Evolutionary conservation across 2,888 invertebrate genomes (phyloP).

Genomic region (Cryptophagus acutangulus): DNA sequence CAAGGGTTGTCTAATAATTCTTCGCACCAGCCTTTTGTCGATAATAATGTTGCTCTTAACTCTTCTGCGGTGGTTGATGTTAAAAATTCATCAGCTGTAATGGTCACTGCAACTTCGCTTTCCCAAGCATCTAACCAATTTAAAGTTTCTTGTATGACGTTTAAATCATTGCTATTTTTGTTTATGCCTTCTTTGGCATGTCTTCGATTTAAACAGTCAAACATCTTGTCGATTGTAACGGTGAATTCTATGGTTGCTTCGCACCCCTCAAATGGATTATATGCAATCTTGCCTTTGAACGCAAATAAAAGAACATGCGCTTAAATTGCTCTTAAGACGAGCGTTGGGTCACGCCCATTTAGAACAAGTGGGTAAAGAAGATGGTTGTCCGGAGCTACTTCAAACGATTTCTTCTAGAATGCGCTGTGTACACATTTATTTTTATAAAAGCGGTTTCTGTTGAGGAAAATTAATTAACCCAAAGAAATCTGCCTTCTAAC

Average conservation of each 20-base stretch:
- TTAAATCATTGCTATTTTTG: constrained; percentile 4
- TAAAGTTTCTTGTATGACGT: constrained; percentile 12
- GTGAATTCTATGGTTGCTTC: constrained; percentile 11
- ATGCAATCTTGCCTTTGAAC: too few relatives aligned
- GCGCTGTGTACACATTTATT: too few relatives aligned
- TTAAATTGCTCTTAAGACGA: too few relatives aligned
- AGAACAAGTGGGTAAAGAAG: too few relatives aligned
- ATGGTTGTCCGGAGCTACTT: too few relatives aligned
- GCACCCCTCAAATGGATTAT: constrained; percentile 2
- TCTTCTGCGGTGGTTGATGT: constrained; percentile 12
- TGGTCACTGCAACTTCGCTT: constrained; percentile 3
- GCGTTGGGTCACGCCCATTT: too few relatives aligned
- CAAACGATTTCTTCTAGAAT: too few relatives aligned
- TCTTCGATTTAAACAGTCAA: constrained; percentile 14
- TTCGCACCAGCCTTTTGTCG: constrained; percentile 12
- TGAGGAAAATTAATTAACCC: too few relatives aligned
- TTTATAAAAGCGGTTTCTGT: too few relatives aligned
- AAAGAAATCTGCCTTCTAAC: too few relatives aligned
- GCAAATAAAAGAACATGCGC: too few relatives aligned
- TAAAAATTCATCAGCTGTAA: constrained; percentile 11
- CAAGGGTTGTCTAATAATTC: constrained; percentile 9
- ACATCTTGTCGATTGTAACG: constrained; percentile 10
- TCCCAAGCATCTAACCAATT: constrained; percentile 14
- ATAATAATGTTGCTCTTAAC: constrained; percentile 13
- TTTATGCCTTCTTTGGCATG: constrained; percentile 11